Evolutionary conservation across 2,113 vertebrate species (phyloP).

Genomic region (Psophia crepitans): DNA sequence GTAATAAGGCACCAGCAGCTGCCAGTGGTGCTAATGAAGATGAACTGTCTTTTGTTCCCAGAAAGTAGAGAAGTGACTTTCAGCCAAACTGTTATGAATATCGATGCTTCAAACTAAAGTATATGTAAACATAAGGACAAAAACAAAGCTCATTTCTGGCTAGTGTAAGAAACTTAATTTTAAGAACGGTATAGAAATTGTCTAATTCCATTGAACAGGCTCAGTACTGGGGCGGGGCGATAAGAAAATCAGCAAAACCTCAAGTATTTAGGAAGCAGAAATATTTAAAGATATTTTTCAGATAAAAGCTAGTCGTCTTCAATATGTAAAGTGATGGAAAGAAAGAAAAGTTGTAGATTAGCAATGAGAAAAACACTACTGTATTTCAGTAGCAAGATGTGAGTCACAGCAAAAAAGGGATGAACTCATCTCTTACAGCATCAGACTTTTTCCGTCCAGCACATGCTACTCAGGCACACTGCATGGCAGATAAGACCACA

Average conservation of each 20-base stretch:
- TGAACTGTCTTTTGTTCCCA: background rate
- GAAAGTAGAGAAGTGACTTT: background rate
- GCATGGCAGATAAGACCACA: background rate
- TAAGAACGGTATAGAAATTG: background rate
- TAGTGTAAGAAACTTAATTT: background rate
- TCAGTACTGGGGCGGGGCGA: background rate
- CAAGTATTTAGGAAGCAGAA: background rate
- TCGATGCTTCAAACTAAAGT: background rate
- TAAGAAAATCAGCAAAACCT: background rate
- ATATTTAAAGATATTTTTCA: background rate
- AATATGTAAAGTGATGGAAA: background rate
- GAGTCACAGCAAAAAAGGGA: background rate
- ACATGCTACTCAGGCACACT: background rate
- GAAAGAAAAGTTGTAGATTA: background rate
- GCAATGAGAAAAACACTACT: background rate
- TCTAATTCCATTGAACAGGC: background rate
- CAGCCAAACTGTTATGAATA: background rate
- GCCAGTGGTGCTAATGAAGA: background rate
- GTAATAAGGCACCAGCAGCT: background rate
- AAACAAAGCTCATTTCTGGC: background rate
- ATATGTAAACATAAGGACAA: background rate
- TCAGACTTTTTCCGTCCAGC: background rate
- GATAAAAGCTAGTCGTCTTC: background rate
- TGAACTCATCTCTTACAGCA: background rate
- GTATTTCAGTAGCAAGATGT: background rate